Conservation (phyloP, 2,888 invertebrate genomes). For the Diplazon laetatorius region DNA sequence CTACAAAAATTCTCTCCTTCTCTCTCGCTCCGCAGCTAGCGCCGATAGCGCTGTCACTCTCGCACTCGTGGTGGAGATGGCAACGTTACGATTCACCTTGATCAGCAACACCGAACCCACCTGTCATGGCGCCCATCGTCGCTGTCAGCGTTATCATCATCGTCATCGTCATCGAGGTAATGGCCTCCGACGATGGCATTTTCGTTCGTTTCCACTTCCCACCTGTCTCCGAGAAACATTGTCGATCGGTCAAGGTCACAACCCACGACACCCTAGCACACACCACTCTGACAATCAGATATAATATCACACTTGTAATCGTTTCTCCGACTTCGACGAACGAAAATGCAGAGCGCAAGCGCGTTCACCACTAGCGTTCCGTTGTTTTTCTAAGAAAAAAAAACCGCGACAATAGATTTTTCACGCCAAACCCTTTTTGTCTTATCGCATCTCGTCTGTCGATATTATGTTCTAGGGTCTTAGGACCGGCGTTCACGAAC, state of each 20-base stretch:
- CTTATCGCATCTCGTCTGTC: too few relatives aligned
- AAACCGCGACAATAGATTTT: too few relatives aligned
- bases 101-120: conserved; percentile 52
- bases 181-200: conserved; percentile 37
- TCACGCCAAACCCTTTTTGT: too few relatives aligned
- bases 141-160: not conserved
- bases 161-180: conserved; percentile 47
- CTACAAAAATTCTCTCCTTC: too few relatives aligned
- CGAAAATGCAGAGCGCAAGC: conserved; percentile 9
- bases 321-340: not conserved
- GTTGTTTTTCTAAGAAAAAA: too few relatives aligned
- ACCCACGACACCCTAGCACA: not conserved
- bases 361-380: too few relatives aligned
- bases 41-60: too few relatives aligned
- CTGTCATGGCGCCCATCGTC: conserved; percentile 43
- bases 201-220: conserved; percentile 52
- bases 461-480: too few relatives aligned
- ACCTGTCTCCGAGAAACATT: conserved; percentile 57
- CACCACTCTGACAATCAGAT: not conserved
- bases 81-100: too few relatives aligned
- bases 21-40: too few relatives aligned
- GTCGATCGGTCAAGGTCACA: conserved; percentile 42
- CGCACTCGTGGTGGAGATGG: too few relatives aligned
- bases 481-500: not conserved
- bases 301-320: not conserved